phyloP scores from a whole-genome alignment of 2,888 invertebrate species.

The Lymantria monacha region DNA sequence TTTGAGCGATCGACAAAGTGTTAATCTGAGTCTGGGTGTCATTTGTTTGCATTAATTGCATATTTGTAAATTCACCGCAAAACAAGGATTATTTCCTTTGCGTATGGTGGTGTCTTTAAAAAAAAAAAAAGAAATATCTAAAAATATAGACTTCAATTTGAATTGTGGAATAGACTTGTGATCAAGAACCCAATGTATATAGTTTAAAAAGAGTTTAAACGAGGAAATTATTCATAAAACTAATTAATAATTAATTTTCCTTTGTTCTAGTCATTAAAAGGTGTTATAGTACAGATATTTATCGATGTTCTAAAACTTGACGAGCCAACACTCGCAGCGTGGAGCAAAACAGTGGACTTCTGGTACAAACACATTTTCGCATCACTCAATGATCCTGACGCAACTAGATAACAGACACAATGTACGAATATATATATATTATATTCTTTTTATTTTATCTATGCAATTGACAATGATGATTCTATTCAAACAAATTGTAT shows the following conservation, averaged over 20 bases:
- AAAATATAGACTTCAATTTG: no score
- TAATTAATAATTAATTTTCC: not conserved
- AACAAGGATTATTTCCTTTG: no score
- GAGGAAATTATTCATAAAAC: not conserved
- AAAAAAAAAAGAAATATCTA: no score
- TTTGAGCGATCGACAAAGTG: no score
- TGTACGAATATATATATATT: conserved; percentile 7
- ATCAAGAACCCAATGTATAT: no score
- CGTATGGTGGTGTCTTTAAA: no score
- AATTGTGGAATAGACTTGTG: no score
- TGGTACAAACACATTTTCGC: conserved; percentile 73
- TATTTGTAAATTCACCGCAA: no score
- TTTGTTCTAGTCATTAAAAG: conserved; percentile 63
- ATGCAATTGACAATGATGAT: no score
- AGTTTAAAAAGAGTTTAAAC: no score
- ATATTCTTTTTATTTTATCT: conserved; percentile 12
- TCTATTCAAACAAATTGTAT: conserved; percentile 16
- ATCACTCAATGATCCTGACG: conserved; percentile 42
- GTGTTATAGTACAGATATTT: conserved; percentile 71
- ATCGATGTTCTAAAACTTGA: conserved; percentile 68
- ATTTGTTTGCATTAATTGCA: no score
- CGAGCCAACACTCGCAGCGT: conserved; percentile 58
- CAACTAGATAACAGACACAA: conserved; percentile 39
- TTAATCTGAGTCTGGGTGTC: no score
- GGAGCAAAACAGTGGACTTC: conserved; percentile 73